These are phyloP conservation scores for Accipiter cooperii DNA, from an alignment of 2,113 vertebrate genomes.

Conservation along the genomic window DNA sequence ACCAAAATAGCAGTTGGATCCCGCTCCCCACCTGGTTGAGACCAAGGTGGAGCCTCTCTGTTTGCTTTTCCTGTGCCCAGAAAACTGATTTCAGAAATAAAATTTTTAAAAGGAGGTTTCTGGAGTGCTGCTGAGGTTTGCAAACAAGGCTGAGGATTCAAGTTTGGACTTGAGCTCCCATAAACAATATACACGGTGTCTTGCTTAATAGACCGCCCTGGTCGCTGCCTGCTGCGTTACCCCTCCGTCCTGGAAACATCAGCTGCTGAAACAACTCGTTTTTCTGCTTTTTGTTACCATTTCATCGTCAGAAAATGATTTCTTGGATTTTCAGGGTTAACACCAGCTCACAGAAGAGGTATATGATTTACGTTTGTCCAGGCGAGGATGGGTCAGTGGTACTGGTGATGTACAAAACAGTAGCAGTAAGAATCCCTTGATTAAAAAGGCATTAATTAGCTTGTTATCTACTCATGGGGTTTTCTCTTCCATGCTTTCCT, in stretches of 20 bases:
- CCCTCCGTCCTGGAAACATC: neutral
- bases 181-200: neutral
- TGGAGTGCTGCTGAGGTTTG: neutral
- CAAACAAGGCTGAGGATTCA: neutral
- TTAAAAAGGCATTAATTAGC: neutral
- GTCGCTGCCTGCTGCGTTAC: neutral
- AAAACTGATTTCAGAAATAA: neutral
- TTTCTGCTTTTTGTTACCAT: neutral
- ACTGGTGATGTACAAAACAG: too few relatives aligned
- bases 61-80: too few relatives aligned
- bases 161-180: neutral
- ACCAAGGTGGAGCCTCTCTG: neutral
- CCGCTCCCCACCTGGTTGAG: rapidly evolving
- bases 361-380: neutral
- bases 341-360: neutral
- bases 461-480: rapidly evolving
- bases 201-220: neutral
- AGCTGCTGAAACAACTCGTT: neutral
- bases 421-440: neutral
- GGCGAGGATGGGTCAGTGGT: too few relatives aligned
- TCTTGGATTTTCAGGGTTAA: neutral
- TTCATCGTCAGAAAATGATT: neutral
- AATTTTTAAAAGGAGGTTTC: neutral
- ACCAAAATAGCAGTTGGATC: rapidly evolving
- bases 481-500: neutral